Evolutionary conservation across 2,888 invertebrate species (phyloP).

Genomic region (Tortrix viridana): DNA sequence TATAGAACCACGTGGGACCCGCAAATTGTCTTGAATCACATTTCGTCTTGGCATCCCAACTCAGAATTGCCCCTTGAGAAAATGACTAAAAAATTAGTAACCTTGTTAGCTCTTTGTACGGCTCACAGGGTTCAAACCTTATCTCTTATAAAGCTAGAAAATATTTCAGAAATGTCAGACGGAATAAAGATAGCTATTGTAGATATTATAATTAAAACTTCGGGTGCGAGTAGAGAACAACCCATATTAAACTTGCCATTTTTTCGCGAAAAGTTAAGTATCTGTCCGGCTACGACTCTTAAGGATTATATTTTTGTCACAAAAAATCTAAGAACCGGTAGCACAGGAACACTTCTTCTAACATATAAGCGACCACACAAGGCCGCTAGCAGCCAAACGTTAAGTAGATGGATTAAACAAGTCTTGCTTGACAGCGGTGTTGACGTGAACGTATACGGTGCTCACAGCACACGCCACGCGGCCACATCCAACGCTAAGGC

Average conservation of each 20-base stretch:
- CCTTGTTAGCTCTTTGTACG: too few species aligned
- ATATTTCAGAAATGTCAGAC: too few species aligned
- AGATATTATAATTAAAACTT: too few species aligned
- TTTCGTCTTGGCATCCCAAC: slow-evolving; percentile 1
- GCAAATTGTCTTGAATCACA: slow-evolving; percentile 13
- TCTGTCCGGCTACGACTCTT: slow-evolving; percentile 24
- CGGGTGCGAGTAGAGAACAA: slow-evolving; percentile 2
- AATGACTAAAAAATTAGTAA: slow-evolving; percentile 2
- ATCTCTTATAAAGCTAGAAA: too few species aligned
- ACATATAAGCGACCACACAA: slow-evolving; percentile 9
- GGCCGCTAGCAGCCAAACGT: slow-evolving; percentile 25
- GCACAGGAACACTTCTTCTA: not conserved
- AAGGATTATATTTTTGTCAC: slow-evolving; percentile 27
- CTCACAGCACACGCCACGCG: slow-evolving; percentile 31
- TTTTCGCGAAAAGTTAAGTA: slow-evolving; percentile 17
- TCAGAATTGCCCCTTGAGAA: slow-evolving; percentile 21
- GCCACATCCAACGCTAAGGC: slow-evolving; percentile 22
- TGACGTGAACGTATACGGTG: slow-evolving; percentile 16
- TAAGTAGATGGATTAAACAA: slow-evolving; percentile 32
- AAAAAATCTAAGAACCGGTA: too few species aligned
- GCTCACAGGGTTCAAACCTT: too few species aligned
- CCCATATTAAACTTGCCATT: slow-evolving; percentile 23
- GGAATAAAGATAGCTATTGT: too few species aligned
- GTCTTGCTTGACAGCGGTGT: slow-evolving; percentile 32
- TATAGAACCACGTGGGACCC: slow-evolving; percentile 34